Evolutionary conservation across 2,888 invertebrate genomes (phyloP), one percentile per base, ranked within the genome.

Genomic region (Empis stercorea): DNA sequence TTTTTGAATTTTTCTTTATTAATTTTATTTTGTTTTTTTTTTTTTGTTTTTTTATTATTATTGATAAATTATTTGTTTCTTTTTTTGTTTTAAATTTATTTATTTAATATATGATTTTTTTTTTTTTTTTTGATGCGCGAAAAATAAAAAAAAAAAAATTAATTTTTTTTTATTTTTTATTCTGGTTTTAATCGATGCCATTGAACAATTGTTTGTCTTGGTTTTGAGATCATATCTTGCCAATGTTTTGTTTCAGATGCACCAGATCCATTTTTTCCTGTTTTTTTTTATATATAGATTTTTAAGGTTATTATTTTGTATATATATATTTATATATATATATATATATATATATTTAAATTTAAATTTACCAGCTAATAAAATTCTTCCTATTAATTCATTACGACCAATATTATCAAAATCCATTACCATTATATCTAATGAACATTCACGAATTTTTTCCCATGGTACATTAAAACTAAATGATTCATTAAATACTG

Each of bases 151-250:
- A n/a, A n/a, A n/a, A n/a, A n/a, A 27, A 27, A 27, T 27, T 27
- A 27, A 7, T 7, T 7, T 7, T 7, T 27, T 27, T 27, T 9
- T 9, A 27, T 27, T 7, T 27, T 27, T 79, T 87, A 89, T 68
- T 89, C 89, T 23, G 91, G 89, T 70, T 95, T 95, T 64, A 95
- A 78, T 68, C 94, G 84, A 73, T 95, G 95, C 95, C 95, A 95
- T 68, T 94, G 93, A 43, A 93, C 87, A 61, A 94, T 89, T 59
- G 89, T 91, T 73, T 95, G 94, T 56, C 93, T 76, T 17, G 94
- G 94, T 72, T 95, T 95, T 52, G 92, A 89, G 58, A 95, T 92
- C 95, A 95, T 95, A 65, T 95, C 95, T 63, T 93, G 93, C 95
- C 95, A 95, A 70, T 95, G 95, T 66, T 94, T 93, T 34, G 92